Conservation (phyloP, 1,140 invertebrate species). For the Nephila pilipes region DNA sequence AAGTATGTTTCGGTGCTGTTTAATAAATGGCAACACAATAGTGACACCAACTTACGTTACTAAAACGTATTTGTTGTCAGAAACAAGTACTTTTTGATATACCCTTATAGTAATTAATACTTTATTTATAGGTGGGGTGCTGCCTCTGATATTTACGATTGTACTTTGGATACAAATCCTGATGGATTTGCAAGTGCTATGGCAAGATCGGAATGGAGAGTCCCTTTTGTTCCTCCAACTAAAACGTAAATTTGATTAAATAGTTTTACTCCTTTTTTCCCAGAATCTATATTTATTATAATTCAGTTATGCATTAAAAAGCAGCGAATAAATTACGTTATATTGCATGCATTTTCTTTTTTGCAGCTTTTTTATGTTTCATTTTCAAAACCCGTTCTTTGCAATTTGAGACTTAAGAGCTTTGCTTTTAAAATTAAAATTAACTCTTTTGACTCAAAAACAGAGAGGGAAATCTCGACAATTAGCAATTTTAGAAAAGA, state of each 20-base stretch:
- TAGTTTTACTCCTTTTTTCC: not conserved
- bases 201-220: slow-evolving; percentile 23
- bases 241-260: not conserved
- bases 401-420: not conserved
- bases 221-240: not conserved
- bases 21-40: too few species aligned
- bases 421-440: too few species aligned
- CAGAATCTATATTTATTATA: not conserved
- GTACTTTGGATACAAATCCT: slow-evolving; percentile 8
- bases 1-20: too few species aligned
- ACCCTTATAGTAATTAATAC: not conserved
- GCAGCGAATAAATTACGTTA: not conserved
- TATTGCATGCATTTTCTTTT: not conserved
- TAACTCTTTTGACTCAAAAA: too few species aligned
- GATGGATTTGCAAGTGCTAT: not conserved
- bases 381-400: not conserved
- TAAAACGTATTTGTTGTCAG: too few species aligned
- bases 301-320: not conserved
- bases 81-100: too few species aligned
- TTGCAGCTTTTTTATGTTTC: too few species aligned
- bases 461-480: too few species aligned
- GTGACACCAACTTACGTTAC: too few species aligned
- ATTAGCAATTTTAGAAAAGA: too few species aligned
- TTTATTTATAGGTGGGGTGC: slow-evolving; percentile 6
- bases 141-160: slow-evolving; percentile 37